Base-by-base conservation (phyloP, 2,888 invertebrate genomes). In the Herminia tarsipennalis region DNA sequence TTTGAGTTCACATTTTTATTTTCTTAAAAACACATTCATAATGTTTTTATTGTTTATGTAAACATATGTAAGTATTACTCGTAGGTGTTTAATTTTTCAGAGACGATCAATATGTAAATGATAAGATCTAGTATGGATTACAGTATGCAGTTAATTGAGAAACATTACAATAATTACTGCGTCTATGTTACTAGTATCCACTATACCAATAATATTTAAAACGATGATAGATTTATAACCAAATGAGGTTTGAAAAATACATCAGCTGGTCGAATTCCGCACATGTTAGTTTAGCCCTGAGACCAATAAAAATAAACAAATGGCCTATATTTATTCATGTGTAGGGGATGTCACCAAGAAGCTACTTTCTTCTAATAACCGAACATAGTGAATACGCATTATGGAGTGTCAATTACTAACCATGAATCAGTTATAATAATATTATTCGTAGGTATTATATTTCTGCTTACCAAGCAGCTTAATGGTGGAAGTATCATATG, bases 1-100 rank as follows among this genome's bases (percentile, higher is more conserved):
- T 61, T 52, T 50, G 34, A 28, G 21, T 33, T 18, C 18, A 27
- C 12, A 35, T 32, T 56, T 48, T 46, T 46, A n/a, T 47, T 44
- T 42, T 9, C 27, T 34, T 6, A 12, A 20, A 21, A 28, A 21
- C 4, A 4, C 10, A 6, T 29, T 42, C 13, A 16, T 14, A 36
- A 42, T 21, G 10, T 35, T 17, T 24, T 35, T 22, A 33, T 16
- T 27, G 28, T 34, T 18, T 5, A 20, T 37, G 13, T 14, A 18
- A n/a, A n/a, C n/a, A n/a, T n/a, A n/a, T n/a, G n/a, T n/a, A n/a
- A n/a, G n/a, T n/a, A n/a, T n/a, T n/a, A n/a, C n/a, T n/a, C n/a
- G n/a, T n/a, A n/a, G n/a, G n/a, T n/a, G n/a, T n/a, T n/a, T n/a
- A n/a, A n/a, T n/a, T n/a, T n/a, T n/a, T n/a, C n/a, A n/a, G n/a